Evolutionary conservation across 2,113 vertebrate genomes (phyloP).

Genomic region (Cebus imitator): DNA sequence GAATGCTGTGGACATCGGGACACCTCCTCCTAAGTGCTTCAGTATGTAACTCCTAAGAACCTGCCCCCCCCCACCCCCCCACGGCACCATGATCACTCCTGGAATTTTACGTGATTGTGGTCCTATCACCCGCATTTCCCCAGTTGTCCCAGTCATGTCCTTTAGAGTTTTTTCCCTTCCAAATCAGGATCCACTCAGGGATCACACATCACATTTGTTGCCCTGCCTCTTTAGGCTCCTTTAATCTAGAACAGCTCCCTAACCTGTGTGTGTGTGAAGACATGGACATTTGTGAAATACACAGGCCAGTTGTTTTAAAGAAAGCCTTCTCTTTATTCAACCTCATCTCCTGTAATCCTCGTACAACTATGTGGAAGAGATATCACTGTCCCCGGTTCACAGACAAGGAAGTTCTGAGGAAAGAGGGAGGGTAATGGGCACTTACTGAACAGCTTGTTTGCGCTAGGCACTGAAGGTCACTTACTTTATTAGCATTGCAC

Average conservation of each 20-base stretch:
- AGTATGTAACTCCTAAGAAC: not conserved
- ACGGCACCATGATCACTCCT: rapidly evolving
- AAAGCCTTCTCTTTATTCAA: not conserved
- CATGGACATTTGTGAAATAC: not conserved
- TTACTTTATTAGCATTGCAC: not conserved
- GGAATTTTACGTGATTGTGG: rapidly evolving
- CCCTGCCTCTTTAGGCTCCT: not conserved
- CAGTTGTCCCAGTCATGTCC: not conserved
- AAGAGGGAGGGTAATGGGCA: not conserved
- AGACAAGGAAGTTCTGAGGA: not conserved
- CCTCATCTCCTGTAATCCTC: not conserved
- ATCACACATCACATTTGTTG: not conserved
- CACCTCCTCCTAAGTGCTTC: not conserved
- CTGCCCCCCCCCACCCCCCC: not conserved
- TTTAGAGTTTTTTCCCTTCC: not conserved
- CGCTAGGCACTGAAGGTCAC: not conserved
- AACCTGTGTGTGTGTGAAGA: not conserved
- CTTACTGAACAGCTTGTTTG: not conserved
- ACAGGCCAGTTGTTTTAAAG: not conserved
- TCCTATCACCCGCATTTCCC: not conserved
- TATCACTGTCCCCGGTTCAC: not conserved
- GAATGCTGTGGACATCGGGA: not conserved
- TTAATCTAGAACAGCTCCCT: not conserved
- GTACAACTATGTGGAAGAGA: not conserved
- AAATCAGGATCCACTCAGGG: not conserved